Base-by-base conservation (phyloP, 92 coral and sea anemone species). In the Blastomussa wellsi region DNA sequence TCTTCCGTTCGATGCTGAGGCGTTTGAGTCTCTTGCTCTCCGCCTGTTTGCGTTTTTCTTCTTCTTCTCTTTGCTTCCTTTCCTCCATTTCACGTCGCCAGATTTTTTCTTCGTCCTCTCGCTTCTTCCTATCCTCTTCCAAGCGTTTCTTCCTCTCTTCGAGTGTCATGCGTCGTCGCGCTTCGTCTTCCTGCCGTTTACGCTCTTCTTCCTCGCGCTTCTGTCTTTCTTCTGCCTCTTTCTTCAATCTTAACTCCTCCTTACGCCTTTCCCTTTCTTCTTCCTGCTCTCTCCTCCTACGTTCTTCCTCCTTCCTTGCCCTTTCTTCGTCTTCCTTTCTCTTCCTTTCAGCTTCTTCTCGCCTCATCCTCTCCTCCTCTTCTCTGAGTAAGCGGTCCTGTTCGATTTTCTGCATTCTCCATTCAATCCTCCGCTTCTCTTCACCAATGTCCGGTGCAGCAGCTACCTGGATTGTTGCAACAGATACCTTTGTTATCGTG, bases 281-380 rank as follows among this genome's bases (percentile, higher is more conserved):
- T 52, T 89, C 88, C 72, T 91, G 64, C 51, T 44, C 65, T 59
- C 68, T 89, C 84, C 72, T 79, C 53, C 53, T 64, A 17, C 52
- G 67, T 42, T 85, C 88, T 36, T 66, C 75, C 82, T 81, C 94
- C 36, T 79, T 64, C 42, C 81, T 65, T 29, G 78, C n/a, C 76
- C 74, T 88, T 36, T 91, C 90, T 77, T 81, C 92, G 3, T 82
- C 88, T 52, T 85, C 92, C 64, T 89, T 90, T 22, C 76, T 88
- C 85, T 83, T 79, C 67, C 86, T 83, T 66, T 81, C 90, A 37
- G 86, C 88, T 71, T 85, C 88, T 52, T 82, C 81, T 44, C 76
- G 64, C 79, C 76, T 77, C 68, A 74, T 92, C 62, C 79, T 86
- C 35, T 78, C 88, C 69, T 86, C 93, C 28, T 90, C 89, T 19